Base-by-base conservation (phyloP, 2,888 invertebrate species). In the Scaptomyza flava region DNA sequence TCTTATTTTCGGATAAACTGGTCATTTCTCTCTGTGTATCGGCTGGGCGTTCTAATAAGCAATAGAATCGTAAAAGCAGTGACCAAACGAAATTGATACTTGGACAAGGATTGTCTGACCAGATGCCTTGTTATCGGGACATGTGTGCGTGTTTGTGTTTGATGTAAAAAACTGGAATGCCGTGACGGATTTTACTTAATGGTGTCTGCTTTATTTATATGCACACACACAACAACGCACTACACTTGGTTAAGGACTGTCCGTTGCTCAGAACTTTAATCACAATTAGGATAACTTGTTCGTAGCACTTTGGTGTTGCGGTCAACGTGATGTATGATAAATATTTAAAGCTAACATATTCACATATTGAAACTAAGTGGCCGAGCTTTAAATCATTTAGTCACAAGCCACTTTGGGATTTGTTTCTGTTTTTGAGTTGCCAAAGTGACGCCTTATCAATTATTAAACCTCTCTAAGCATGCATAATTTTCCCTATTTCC, bases 281-380 rank as follows among this genome's bases (percentile, higher is more conserved):
- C 64, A 62, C 51, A 74, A 59, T 52, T 59, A 34, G 69, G 43
- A 27, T 54, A 58, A 46, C 42, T 59, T 36, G 50, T 34, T 17
- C 17, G 17, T 33, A 20, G 30, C 48, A 58, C 33, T 61, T 43
- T 12, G 46, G 63, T 47, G 34, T 50, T 77, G 75, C 57, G 79
- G 77, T 53, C 77, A 66, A 54, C 69, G 47, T 58, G 74, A 64
- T 69, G 68, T 67, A 68, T 68, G 72, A 61, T 82, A 69, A 85
- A 85, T 85, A 73, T 85, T 82, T 82, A 30, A 82, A 46, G 56
- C 60, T 53, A 45, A 30, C 33, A 65, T 62, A 50, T 64, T 68
- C 53, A 20, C 53, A 45, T 56, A 50, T 46, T 43, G 23, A 43
- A 52, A 46, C 59, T 62, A 64, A 67, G 54, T 70, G 58, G 54